A percentile compares a stretch with the other conserved stretches of the same genome.
Conservation (phyloP, 2,797 vertebrate genomes). For the Basileuterus tristriatus region DNA sequence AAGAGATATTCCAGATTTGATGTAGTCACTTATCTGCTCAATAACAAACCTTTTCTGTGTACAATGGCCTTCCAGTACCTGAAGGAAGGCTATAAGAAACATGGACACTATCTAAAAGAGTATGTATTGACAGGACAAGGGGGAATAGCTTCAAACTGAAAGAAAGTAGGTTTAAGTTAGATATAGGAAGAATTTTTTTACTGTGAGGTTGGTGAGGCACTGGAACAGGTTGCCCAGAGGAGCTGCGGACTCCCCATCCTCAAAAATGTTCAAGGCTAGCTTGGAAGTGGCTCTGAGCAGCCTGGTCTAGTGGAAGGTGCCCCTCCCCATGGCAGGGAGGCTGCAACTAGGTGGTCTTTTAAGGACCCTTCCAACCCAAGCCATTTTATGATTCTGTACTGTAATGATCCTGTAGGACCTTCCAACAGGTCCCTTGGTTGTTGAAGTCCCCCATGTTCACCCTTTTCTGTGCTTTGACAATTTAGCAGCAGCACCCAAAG, state of each 20-base stretch:
- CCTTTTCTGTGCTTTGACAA: neutral
- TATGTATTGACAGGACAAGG: neutral
- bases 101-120: neutral
- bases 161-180: neutral
- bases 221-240: neutral
- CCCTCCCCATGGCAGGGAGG: neutral
- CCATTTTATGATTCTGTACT: neutral
- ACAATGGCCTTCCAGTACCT: rapidly evolving
- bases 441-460: neutral
- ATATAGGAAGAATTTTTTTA: neutral
- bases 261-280: neutral
- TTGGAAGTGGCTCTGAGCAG: neutral
- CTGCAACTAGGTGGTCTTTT: neutral
- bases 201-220: neutral
- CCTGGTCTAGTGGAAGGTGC: neutral
- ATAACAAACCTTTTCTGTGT: neutral
- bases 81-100: neutral
- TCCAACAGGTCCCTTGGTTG: neutral
- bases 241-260: no score
- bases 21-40: neutral
- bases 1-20: neutral
- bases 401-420: neutral
- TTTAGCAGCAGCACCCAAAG: neutral
- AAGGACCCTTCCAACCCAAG: neutral
- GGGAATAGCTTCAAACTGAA: neutral